Evolutionary conservation across 2,888 invertebrate genomes (phyloP).

Genomic region (Cremastobaeus sp.): DNA sequence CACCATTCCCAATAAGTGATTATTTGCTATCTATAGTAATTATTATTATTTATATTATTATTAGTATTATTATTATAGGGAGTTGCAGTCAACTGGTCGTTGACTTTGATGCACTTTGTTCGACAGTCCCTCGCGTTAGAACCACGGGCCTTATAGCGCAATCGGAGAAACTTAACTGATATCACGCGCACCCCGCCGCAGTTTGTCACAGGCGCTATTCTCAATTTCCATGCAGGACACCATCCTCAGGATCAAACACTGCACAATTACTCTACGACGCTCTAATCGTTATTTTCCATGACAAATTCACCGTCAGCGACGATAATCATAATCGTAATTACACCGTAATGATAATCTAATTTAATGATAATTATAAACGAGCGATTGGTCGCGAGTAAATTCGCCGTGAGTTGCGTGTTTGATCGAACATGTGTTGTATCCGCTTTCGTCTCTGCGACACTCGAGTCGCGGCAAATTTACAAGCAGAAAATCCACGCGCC

Average conservation of each 20-base stretch:
- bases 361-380: background rate
- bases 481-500: background rate
- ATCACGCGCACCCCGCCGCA: conserved; percentile 25
- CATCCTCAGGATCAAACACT: conserved; percentile 32
- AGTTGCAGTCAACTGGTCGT: conserved; percentile 23
- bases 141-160: conserved; percentile 2
- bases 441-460: too few relatives aligned
- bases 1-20: conserved; percentile 36
- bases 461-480: background rate
- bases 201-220: conserved; percentile 10
- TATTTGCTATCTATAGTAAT: conserved; percentile 47
- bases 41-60: background rate
- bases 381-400: conserved; percentile 1
- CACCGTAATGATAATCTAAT: conserved; percentile 18
- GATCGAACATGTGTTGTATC: too few relatives aligned
- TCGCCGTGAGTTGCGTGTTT: too few relatives aligned
- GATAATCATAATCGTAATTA: conserved; percentile 25
- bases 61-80: conserved; percentile 14
- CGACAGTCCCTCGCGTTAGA: conserved; percentile 6
- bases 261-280: conserved; percentile 27
- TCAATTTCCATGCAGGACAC: conserved; percentile 7
- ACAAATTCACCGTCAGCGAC: conserved; percentile 8
- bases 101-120: conserved; percentile 26
- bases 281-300: conserved; percentile 27
- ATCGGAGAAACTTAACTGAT: conserved; percentile 27